phyloP scores from a whole-genome alignment of 92 coral and sea anemone species.

The Siderastrea radians region DNA sequence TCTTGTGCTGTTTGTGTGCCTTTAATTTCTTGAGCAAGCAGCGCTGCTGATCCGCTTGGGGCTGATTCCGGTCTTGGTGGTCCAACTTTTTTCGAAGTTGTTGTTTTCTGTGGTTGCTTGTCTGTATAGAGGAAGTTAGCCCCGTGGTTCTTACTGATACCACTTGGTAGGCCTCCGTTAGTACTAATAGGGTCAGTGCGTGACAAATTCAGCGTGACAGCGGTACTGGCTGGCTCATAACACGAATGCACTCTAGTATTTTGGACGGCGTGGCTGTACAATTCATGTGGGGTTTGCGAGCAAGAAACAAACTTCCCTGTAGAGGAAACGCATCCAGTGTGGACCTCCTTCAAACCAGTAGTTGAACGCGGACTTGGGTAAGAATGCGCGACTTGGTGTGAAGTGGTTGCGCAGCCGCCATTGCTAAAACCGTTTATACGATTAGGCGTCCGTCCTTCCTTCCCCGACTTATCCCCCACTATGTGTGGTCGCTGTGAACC shows the following conservation, averaged over 20 bases:
- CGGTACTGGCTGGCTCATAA: not conserved
- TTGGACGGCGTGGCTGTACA: constrained; percentile 9
- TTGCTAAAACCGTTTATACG: not conserved
- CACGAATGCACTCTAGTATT: constrained; percentile 32
- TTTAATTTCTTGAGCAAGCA: constrained; percentile 3
- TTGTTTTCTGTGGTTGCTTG: constrained; percentile 5
- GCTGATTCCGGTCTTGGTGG: too few relatives aligned
- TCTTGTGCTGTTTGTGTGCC: not conserved
- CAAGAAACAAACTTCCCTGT: constrained; percentile 8
- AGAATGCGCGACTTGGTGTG: not conserved
- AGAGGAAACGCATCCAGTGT: not conserved
- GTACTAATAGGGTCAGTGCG: not conserved
- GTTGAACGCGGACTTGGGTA: not conserved
- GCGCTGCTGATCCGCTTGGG: not conserved
- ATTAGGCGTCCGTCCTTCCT: not conserved
- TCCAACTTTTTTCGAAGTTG: not conserved
- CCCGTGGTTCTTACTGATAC: not conserved
- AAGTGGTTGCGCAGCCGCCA: not conserved
- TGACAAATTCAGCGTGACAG: constrained; percentile 1
- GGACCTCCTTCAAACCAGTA: constrained; percentile 8
- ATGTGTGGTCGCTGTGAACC: constrained; percentile 22
- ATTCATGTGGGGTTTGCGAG: not conserved
- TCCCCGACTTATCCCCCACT: constrained; percentile 13
- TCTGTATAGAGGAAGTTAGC: not conserved
- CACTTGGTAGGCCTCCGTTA: not conserved